Evolutionary conservation across 2,797 vertebrate genomes (phyloP).

Genomic region (Pipistrellus pipistrellus): DNA sequence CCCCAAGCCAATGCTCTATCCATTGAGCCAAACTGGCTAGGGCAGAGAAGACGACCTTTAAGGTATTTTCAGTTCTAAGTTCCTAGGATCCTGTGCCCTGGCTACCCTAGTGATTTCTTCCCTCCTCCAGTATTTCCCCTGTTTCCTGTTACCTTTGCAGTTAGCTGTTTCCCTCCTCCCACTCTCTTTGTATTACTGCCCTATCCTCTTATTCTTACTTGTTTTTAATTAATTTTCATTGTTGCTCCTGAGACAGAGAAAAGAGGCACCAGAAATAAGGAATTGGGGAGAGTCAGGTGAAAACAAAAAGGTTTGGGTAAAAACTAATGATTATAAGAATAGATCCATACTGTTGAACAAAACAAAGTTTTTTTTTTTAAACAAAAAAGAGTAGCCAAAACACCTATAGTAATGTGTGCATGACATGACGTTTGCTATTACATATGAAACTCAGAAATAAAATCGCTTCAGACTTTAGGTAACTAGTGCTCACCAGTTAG

Average conservation of each 20-base stretch:
- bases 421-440: neutral
- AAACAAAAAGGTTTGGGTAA: neutral
- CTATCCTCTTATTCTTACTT: neutral
- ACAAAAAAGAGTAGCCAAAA: neutral
- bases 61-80: neutral
- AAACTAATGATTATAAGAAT: neutral
- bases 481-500: neutral
- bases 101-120: neutral
- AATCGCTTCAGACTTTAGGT: neutral
- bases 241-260: neutral
- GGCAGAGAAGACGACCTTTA: neutral
- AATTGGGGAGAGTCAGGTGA: neutral
- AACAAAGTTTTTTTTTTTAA: neutral
- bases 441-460: slow-evolving; percentile 35
- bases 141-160: neutral
- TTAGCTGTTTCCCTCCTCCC: neutral
- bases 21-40: too few relatives aligned
- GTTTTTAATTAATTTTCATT: neutral
- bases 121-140: neutral
- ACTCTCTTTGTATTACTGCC: neutral
- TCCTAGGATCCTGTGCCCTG: neutral
- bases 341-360: neutral
- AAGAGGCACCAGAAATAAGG: neutral
- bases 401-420: neutral
- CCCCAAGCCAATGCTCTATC: too few relatives aligned